phyloP scores from a whole-genome alignment of 23 tunicate species.

The Ciona savignyi region DNA sequence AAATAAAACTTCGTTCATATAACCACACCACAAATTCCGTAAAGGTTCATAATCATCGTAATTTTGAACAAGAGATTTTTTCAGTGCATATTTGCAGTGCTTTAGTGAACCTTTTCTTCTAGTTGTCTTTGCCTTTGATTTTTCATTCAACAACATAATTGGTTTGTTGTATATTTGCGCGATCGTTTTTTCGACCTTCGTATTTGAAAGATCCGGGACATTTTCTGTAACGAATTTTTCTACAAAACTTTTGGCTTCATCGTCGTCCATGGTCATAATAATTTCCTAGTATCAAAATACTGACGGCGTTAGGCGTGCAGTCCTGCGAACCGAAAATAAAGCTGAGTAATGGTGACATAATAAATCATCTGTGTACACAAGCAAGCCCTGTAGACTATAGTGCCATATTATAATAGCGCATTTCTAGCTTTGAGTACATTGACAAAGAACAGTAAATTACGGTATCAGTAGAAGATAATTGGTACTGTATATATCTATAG shows the following conservation, averaged over 20 bases:
- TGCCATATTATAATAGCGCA: no score
- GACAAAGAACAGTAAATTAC: no score
- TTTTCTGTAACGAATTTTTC: neutral
- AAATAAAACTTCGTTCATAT: conserved; percentile 13
- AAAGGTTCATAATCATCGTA: conserved; percentile 17
- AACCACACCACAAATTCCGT: conserved; percentile 17
- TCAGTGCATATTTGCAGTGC: neutral
- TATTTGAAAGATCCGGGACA: neutral
- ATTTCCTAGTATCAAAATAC: no score
- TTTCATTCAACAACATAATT: conserved; percentile 14
- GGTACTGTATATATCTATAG: no score
- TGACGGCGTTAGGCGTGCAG: no score
- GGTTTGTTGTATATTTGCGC: conserved; percentile 1
- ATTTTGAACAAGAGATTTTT: neutral
- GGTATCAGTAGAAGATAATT: no score
- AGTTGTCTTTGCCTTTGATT: neutral
- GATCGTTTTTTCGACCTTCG: conserved; percentile 3
- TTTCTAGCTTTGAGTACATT: no score
- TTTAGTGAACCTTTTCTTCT: neutral
- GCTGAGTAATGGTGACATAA: no score
- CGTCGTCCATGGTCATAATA: no score
- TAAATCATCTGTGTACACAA: no score
- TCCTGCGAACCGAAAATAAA: no score
- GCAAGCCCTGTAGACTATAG: no score
- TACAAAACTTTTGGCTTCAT: neutral